Conservation (phyloP, 2,113 vertebrate species). For the Halichoerus grypus region DNA sequence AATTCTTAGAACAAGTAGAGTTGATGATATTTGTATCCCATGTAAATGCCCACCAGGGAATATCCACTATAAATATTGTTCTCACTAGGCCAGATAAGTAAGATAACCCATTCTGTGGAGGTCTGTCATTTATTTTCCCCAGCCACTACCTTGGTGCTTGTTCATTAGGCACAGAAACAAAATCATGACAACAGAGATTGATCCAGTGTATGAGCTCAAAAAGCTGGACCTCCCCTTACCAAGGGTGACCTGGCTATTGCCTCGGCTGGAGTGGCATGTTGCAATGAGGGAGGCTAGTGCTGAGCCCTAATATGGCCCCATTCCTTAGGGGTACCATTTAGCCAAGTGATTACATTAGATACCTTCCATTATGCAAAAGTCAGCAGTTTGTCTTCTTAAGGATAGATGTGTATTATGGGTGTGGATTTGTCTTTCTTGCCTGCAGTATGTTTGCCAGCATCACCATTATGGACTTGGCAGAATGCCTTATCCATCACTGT, state of each 20-base stretch:
- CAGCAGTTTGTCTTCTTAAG: neutral
- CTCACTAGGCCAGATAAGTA: neutral
- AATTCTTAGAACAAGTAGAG: neutral
- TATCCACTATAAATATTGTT: neutral
- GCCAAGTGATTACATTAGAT: neutral
- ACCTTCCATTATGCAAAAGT: neutral
- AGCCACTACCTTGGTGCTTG: neutral
- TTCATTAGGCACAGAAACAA: neutral
- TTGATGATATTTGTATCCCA: neutral
- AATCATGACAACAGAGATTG: neutral
- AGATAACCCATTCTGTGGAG: neutral
- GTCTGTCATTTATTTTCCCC: neutral
- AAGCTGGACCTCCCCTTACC: neutral
- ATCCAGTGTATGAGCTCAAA: neutral
- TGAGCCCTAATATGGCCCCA: neutral
- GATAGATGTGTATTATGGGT: neutral
- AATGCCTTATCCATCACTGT: neutral
- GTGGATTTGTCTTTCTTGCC: neutral
- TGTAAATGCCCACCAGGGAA: neutral
- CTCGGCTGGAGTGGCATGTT: neutral
- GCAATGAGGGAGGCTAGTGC: neutral
- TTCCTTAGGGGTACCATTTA: neutral
- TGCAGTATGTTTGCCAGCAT: neutral
- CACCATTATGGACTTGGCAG: neutral
- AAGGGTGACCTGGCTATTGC: neutral